Percentiles rank a stretch among this genome's conserved stretches.
phyloP scores from a whole-genome alignment of 64 coral and sea anemone species.

The Porites lutea region DNA sequence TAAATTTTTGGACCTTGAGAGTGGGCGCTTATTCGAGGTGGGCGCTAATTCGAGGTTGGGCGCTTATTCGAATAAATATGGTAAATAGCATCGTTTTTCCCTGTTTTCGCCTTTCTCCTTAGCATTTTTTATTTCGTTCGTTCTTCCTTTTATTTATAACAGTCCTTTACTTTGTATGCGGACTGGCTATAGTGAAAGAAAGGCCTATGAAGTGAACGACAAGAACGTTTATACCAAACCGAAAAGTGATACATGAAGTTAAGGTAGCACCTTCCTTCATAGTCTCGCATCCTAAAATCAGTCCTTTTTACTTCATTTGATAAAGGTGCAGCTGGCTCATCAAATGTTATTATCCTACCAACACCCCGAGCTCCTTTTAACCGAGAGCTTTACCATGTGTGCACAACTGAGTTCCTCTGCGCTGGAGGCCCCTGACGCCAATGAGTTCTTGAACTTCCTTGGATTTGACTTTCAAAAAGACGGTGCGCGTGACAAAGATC shows the following conservation, averaged over 20 bases:
- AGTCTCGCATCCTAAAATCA: background rate
- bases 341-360: conserved; percentile 78
- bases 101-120: too few relatives aligned
- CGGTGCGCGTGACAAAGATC: conserved; percentile 64
- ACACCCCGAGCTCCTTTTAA: conserved; percentile 24
- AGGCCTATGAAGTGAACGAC: too few relatives aligned
- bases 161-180: too few relatives aligned
- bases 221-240: too few relatives aligned
- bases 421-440: conserved; percentile 57
- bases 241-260: background rate
- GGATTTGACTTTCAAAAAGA: conserved; percentile 91
- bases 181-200: too few relatives aligned
- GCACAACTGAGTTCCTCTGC: conserved; percentile 76
- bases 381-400: conserved; percentile 78
- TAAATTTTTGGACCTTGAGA: too few relatives aligned
- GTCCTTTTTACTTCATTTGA: background rate
- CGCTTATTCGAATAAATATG: too few relatives aligned
- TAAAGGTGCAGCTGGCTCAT: conserved; percentile 60
- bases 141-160: too few relatives aligned
- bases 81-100: too few relatives aligned
- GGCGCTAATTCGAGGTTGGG: too few relatives aligned
- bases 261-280: background rate
- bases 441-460: conserved; percentile 64
- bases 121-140: too few relatives aligned
- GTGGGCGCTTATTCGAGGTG: too few relatives aligned